Percentiles rank a stretch among this genome's conserved stretches.
phyloP scores from a whole-genome alignment of 1,140 invertebrate species.

The Trypoxylus dichotomus region DNA sequence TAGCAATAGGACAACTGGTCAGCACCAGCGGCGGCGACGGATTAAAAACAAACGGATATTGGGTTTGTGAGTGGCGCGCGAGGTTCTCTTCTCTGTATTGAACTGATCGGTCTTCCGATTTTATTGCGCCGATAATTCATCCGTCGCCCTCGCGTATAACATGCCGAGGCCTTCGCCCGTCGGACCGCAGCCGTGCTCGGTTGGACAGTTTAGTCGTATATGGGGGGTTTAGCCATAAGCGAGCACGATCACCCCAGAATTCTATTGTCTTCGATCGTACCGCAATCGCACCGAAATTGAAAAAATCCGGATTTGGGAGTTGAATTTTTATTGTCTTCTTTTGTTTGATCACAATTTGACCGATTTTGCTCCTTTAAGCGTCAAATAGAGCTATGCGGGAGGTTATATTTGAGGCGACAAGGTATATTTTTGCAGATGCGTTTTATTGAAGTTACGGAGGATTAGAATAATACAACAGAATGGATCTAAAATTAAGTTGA shows the following conservation, averaged over 20 bases:
- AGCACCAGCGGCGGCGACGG: background rate
- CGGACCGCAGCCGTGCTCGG: background rate
- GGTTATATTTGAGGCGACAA: no score
- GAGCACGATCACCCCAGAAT: background rate
- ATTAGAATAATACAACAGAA: no score
- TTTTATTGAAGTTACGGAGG: no score
- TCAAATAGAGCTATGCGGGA: no score
- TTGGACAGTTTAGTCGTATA: background rate
- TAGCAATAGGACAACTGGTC: no score
- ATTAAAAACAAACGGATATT: slow-evolving; percentile 23
- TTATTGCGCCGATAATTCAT: slow-evolving; percentile 20
- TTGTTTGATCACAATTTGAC: background rate
- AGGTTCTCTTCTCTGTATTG: background rate
- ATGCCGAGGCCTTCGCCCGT: background rate
- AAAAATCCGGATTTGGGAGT: background rate
- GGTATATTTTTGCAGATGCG: no score
- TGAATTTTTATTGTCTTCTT: background rate
- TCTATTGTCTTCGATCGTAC: background rate
- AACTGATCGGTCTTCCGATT: slow-evolving; percentile 22
- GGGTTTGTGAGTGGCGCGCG: background rate
- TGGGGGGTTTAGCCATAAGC: background rate
- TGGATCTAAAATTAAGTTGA: no score
- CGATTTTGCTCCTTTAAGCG: background rate
- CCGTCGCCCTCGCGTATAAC: background rate
- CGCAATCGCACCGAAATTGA: background rate